Base-by-base conservation (phyloP, 30 jellyfish, hydroid and myxozoan genomes). In the Mastigias papua region DNA sequence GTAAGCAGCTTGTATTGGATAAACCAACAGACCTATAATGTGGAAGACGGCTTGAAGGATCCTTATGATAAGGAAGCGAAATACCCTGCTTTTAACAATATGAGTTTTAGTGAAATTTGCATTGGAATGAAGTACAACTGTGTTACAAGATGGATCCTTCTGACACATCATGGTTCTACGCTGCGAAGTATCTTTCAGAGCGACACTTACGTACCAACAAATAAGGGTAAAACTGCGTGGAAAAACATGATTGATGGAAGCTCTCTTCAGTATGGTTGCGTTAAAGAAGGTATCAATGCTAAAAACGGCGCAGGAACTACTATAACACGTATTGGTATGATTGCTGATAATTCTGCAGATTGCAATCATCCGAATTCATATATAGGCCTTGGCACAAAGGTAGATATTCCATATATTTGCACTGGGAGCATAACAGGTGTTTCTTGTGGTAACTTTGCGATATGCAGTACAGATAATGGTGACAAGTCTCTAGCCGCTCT, bases 301-400 rank as follows among this genome's bases (percentile, higher is more conserved):
- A 48, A 67, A 82, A 61, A 54, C 37, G 65, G 57, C 26, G n/a
- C 34, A 25, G 92, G 92, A n/a, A 49, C 10, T 7, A 50, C 69
- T 1, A 31, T 80, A 33, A 85, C 85, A 0, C 71, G 92, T 19
- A 51, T 82, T 34, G 92, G 92, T 28, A 27, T 82, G n/a, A 33
- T 70, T 4, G 78, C 63, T 49, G 63, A 69, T 54, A 60, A 82
- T 35, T 65, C 25, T 22, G 20, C 1, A 5, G 81, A 80, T 27
- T 82, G 92, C 69, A 0, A 20, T 13, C 1, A 16, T 20, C 92
- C 92, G 1, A 51, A 82, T 19, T 66, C 92, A 21, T 82, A 68
- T 51, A 69, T 82, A 66, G 92, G 92, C 48, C 11, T 82, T 4
- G 92, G 92, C 31, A 70, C 92, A 63, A 61, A 29, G 26, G 20